Evolutionary conservation across 2,888 invertebrate species (phyloP).

Genomic region (Zonitis immaculata): DNA sequence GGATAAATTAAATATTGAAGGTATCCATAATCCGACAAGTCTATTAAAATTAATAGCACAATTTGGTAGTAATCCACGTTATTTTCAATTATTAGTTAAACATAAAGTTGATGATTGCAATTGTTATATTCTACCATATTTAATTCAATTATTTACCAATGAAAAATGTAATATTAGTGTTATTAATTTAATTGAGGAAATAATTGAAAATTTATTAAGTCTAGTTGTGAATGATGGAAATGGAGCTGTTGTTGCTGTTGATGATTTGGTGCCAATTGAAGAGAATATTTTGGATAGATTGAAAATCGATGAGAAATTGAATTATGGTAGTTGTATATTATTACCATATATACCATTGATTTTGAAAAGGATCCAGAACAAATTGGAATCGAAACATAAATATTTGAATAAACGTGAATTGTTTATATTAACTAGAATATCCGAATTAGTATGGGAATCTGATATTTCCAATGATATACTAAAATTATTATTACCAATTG

Average conservation of each 20-base stretch:
- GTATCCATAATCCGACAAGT: conserved; percentile 77
- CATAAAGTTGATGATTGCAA: conserved; percentile 48
- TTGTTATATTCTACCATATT: conserved; percentile 59
- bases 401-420: conserved; percentile 66
- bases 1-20: conserved; percentile 70
- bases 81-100: conserved; percentile 67
- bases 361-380: conserved; percentile 63
- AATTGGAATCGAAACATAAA: conserved; percentile 57
- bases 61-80: conserved; percentile 79
- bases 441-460: conserved; percentile 66
- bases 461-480: conserved; percentile 65
- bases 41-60: conserved; percentile 71
- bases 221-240: conserved; percentile 59
- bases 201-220: conserved; percentile 70
- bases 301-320: conserved; percentile 51
- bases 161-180: conserved; percentile 65
- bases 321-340: conserved; percentile 69
- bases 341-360: conserved; percentile 69
- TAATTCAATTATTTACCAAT: conserved; percentile 68
- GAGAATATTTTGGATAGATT: conserved; percentile 36
- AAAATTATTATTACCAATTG: conserved; percentile 66
- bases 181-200: conserved; percentile 63
- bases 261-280: conserved; percentile 46
- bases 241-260: too few relatives aligned
- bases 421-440: conserved; percentile 69